phyloP scores from a whole-genome alignment of 2,888 invertebrate genomes.

The Tinea semifulvella region DNA sequence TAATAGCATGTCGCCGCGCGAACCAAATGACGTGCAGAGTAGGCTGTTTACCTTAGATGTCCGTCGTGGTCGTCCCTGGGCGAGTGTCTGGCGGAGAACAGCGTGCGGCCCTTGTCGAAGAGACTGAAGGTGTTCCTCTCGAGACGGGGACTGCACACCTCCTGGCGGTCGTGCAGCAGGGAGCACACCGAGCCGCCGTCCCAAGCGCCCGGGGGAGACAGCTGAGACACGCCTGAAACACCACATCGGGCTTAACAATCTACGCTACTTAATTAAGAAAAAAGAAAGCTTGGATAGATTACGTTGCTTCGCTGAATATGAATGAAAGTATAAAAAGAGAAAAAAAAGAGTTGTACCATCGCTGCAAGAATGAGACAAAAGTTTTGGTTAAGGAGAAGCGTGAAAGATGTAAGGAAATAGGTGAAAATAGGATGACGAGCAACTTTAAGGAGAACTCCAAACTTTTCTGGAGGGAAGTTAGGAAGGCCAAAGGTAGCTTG shows the following conservation, averaged over 20 bases:
- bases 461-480: no score
- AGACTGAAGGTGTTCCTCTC: slow-evolving; percentile 35
- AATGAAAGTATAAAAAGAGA: no score
- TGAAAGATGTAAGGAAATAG: no score
- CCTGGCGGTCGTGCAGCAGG: slow-evolving; percentile 32
- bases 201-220: slow-evolving; percentile 45
- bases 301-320: no score
- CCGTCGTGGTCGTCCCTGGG: slow-evolving; percentile 6
- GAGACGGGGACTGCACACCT: slow-evolving; percentile 31
- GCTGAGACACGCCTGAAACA: slow-evolving; percentile 46
- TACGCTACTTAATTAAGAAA: no score
- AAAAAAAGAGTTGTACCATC: no score
- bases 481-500: no score
- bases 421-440: no score
- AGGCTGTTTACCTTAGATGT: slow-evolving; percentile 8
- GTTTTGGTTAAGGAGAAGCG: no score
- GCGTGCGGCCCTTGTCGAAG: slow-evolving; percentile 35
- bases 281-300: no score
- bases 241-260: slow-evolving; percentile 19
- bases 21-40: neutral
- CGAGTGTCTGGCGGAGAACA: slow-evolving; percentile 15
- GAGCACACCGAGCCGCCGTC: slow-evolving; percentile 43
- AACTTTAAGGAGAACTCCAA: no score
- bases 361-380: no score
- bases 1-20: neutral